A percentile compares a stretch with the other conserved stretches of the same genome.
Evolutionary conservation across 1,140 invertebrate species (phyloP).

Genomic region (Neuroterus valhalla): DNA sequence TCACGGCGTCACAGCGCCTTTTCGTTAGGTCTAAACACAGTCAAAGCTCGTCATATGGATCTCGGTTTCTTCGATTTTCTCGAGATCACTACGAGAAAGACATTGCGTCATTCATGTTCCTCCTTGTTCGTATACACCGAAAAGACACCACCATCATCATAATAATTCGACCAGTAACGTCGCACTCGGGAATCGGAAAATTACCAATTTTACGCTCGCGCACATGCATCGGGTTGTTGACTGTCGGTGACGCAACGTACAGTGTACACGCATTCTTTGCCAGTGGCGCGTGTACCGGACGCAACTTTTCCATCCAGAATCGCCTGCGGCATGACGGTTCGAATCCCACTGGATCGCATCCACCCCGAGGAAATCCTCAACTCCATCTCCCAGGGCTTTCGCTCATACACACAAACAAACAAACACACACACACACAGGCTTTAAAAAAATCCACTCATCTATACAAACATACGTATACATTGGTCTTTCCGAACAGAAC

Average conservation of each 20-base stretch:
- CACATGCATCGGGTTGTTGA: constrained; percentile 44
- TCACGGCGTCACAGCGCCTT: constrained; percentile 46
- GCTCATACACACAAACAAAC: too few species aligned
- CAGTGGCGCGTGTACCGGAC: constrained; percentile 24
- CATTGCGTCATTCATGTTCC: not conserved
- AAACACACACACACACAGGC: too few species aligned
- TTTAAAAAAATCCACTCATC: too few species aligned
- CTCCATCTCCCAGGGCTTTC: too few species aligned
- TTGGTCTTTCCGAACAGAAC: constrained; percentile 3
- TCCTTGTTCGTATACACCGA: constrained; percentile 1
- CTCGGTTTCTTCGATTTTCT: constrained; percentile 3
- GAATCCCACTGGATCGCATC: not conserved
- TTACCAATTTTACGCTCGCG: constrained; percentile 38
- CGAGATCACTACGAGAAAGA: not conserved
- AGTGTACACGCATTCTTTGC: constrained; percentile 36
- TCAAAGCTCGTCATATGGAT: constrained; percentile 48
- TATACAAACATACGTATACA: not conserved
- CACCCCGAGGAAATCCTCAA: not conserved
- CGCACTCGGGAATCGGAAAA: constrained; percentile 45
- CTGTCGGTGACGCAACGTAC: constrained; percentile 45
- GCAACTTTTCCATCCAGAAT: constrained; percentile 32
- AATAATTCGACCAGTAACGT: constrained; percentile 26
- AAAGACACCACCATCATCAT: not conserved
- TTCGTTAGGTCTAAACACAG: constrained; percentile 58
- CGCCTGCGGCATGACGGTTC: not conserved